A percentile compares a stretch with the other conserved stretches of the same genome.
Evolutionary conservation across 2,888 invertebrate species (phyloP).

Genomic region (Cremastinae sp.): DNA sequence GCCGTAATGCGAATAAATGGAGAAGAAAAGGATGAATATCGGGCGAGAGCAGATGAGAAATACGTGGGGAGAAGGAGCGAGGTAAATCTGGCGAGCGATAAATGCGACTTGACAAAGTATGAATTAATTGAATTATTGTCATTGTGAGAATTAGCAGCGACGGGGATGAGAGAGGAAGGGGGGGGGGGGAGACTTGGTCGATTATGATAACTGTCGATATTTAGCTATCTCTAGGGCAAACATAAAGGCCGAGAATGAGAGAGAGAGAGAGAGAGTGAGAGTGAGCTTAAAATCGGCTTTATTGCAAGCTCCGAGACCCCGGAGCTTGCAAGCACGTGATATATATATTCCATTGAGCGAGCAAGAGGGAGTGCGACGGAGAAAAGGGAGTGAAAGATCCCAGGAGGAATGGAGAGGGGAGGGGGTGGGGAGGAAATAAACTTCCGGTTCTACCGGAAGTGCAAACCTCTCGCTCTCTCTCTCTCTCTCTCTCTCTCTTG

Average conservation of each 20-base stretch:
- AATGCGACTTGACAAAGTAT: not conserved
- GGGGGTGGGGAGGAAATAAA: no score
- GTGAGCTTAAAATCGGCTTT: constrained; percentile 23
- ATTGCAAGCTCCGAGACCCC: constrained; percentile 11
- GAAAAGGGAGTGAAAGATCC: not conserved
- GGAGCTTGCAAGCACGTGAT: not conserved
- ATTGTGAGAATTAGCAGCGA: constrained; percentile 3
- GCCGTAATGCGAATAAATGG: no score
- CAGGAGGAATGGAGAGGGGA: constrained; percentile 8
- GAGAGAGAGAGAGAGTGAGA: constrained; percentile 5
- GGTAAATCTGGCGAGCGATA: not conserved
- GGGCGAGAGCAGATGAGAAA: not conserved
- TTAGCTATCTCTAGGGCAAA: constrained; percentile 24
- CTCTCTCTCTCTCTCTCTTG: not conserved
- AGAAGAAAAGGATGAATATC: no score
- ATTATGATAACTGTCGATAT: constrained; percentile 39
- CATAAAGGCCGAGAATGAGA: not conserved
- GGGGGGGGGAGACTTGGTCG: no score
- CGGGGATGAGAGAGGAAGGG: no score
- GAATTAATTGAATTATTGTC: constrained; percentile 19
- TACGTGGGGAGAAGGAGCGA: no score
- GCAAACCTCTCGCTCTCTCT: constrained; percentile 21
- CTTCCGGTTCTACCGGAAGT: constrained; percentile 51
- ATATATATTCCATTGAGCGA: constrained; percentile 30
- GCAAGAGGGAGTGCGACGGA: not conserved